Evolutionary conservation across 2,888 invertebrate species (phyloP).

Genomic region (Platycnemis pennipes): DNA sequence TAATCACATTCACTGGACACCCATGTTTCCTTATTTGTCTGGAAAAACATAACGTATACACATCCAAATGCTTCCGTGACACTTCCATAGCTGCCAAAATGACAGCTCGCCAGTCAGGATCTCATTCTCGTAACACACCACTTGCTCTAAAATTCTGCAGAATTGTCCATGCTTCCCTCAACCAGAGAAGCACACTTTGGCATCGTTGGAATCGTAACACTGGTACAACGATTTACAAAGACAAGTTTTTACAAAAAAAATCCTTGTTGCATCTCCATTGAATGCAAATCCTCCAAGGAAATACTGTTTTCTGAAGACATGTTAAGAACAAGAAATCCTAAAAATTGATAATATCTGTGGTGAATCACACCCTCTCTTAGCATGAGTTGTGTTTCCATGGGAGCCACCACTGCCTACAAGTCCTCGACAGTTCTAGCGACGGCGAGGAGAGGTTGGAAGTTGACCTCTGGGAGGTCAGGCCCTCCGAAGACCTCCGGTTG

Average conservation of each 20-base stretch:
- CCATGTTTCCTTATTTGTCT: conserved; percentile 61
- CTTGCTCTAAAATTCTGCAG: conserved; percentile 50
- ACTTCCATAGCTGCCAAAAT: conserved; percentile 48
- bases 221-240: conserved; percentile 62
- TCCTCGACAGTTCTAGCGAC: conserved; percentile 50
- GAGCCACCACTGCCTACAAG: conserved; percentile 70
- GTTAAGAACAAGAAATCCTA: conserved; percentile 41
- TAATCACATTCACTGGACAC: conserved; percentile 68
- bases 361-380: conserved; percentile 43
- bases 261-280: conserved; percentile 30
- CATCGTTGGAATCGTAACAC: conserved; percentile 66
- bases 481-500: conserved; percentile 40
- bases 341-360: conserved; percentile 6
- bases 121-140: conserved; percentile 29
- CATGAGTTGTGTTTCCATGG: conserved; percentile 70
- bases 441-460: conserved; percentile 40
- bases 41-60: conserved; percentile 66
- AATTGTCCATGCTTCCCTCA: conserved; percentile 52
- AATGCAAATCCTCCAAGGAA: conserved; percentile 23
- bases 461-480: neutral
- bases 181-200: conserved; percentile 65
- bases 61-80: conserved; percentile 48
- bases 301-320: neutral
- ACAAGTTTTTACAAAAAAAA: conserved; percentile 53
- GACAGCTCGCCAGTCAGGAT: neutral